Conservation (phyloP, 2,888 invertebrate genomes). For the Zaprionus bogoriensis region DNA sequence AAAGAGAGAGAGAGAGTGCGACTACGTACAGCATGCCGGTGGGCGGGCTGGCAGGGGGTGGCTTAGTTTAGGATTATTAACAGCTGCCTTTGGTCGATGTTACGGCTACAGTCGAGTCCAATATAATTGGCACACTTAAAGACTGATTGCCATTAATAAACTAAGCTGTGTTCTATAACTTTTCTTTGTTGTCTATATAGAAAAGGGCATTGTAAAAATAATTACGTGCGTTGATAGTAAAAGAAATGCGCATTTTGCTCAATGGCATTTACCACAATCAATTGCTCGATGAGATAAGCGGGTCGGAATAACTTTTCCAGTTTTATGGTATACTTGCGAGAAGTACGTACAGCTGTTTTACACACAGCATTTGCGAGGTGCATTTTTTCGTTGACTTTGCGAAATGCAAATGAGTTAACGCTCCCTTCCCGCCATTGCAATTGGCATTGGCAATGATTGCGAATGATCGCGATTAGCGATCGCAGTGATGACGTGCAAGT, state of each 20-base stretch:
- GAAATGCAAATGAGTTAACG: constrained; percentile 16
- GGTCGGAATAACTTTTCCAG: background rate
- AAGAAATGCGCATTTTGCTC: too few species aligned
- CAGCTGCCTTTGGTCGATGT: too few species aligned
- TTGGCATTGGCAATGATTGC: constrained; percentile 25
- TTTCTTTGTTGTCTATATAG: too few species aligned
- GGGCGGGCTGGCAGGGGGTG: constrained; percentile 6
- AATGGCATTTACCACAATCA: too few species aligned
- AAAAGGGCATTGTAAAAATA: too few species aligned
- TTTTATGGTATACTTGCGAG: background rate
- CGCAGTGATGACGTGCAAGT: background rate
- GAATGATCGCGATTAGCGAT: constrained; percentile 5
- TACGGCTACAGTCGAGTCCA: constrained; percentile 11
- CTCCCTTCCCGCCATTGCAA: background rate
- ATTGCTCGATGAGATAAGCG: background rate
- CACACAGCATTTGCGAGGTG: constrained; percentile 1
- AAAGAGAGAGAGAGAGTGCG: background rate
- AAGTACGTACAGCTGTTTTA: constrained; percentile 2
- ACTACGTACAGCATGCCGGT: background rate
- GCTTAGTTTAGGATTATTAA: constrained; percentile 25
- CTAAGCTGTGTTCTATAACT: too few species aligned
- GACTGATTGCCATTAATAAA: background rate
- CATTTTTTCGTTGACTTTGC: constrained; percentile 2
- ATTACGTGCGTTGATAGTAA: too few species aligned
- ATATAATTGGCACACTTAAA: background rate